Evolutionary conservation across 2,113 vertebrate species (phyloP).

Genomic region (Anguilla rostrata): DNA sequence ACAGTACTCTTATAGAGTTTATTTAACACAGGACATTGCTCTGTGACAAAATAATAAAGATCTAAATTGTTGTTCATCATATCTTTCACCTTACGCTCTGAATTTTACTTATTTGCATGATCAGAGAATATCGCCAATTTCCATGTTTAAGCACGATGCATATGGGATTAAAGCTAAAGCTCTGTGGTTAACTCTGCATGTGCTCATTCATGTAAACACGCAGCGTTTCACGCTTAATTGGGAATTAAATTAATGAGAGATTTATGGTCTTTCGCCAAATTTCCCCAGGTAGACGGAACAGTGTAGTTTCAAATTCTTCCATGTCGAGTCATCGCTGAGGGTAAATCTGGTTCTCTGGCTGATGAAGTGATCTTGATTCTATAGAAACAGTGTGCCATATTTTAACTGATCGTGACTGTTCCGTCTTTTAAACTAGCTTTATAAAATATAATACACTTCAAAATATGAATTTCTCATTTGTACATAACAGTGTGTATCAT

Average conservation of each 20-base stretch:
- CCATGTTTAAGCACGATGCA: background rate
- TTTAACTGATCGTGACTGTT: background rate
- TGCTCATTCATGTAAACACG: conserved; percentile 27
- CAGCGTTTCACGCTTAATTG: conserved; percentile 40
- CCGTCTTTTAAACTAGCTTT: background rate
- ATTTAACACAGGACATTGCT: too few relatives aligned
- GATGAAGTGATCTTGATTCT: background rate
- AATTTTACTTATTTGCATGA: too few relatives aligned
- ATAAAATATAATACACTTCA: background rate
- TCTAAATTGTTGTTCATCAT: too few relatives aligned
- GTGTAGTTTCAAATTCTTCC: background rate
- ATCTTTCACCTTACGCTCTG: too few relatives aligned
- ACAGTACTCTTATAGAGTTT: too few relatives aligned
- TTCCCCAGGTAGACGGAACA: conserved; percentile 41
- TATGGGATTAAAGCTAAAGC: background rate
- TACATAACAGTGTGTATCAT: too few relatives aligned
- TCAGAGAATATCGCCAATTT: background rate
- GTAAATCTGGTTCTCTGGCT: background rate
- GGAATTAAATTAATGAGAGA: conserved; percentile 37
- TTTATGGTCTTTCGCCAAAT: conserved; percentile 25
- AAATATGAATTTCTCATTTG: too few relatives aligned
- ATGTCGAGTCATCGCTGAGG: background rate
- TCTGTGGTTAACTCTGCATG: conserved; percentile 21
- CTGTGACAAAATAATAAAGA: too few relatives aligned
- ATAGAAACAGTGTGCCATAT: background rate